A percentile compares a stretch with the other conserved stretches of the same genome.
Evolutionary conservation across 2,113 vertebrate species (phyloP).

Genomic region (Loxodonta africana): DNA sequence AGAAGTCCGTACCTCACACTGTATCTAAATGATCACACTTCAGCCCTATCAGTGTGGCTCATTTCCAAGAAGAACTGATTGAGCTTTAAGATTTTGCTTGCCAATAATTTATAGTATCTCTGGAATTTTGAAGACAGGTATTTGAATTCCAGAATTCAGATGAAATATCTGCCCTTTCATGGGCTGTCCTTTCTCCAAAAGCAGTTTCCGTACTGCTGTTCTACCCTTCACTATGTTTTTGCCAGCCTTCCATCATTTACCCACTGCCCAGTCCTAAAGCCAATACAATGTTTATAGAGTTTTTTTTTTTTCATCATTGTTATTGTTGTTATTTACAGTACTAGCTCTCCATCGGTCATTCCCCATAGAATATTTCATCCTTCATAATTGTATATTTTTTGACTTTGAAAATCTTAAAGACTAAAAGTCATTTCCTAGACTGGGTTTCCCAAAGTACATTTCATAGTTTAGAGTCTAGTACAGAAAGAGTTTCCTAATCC

Average conservation of each 20-base stretch:
- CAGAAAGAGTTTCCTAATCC: background rate
- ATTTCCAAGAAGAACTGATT: background rate
- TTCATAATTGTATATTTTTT: background rate
- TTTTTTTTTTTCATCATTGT: too few relatives aligned
- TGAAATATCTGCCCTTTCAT: background rate
- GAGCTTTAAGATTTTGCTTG: background rate
- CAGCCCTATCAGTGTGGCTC: background rate
- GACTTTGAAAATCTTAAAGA: background rate
- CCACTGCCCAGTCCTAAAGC: background rate
- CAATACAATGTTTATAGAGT: background rate
- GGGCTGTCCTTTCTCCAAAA: background rate
- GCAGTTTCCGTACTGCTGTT: background rate
- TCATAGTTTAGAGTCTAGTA: background rate
- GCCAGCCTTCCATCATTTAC: background rate
- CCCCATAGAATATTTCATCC: too few relatives aligned
- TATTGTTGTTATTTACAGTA: background rate
- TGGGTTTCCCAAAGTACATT: background rate
- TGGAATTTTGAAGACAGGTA: conserved; percentile 46
- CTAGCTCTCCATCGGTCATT: background rate
- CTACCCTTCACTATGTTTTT: background rate
- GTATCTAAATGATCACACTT: background rate
- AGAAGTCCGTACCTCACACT: background rate
- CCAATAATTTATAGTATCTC: background rate
- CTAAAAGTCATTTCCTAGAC: background rate
- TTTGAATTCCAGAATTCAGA: conserved; percentile 16